phyloP scores from a whole-genome alignment of 2,888 invertebrate species.

The Abrostola triplasia region DNA sequence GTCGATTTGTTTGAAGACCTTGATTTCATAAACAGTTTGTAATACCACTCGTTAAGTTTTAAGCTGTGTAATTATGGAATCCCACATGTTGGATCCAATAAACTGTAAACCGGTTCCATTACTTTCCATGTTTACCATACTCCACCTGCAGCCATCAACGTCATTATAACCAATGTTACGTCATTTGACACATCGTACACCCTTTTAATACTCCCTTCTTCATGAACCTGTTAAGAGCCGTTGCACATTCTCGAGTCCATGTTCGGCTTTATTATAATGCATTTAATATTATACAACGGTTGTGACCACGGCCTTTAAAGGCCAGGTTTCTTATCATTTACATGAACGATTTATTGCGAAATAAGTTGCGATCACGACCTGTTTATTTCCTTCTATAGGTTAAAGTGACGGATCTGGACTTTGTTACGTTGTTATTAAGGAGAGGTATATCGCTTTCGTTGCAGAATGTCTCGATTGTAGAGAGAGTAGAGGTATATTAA shows the following conservation, averaged over 20 bases:
- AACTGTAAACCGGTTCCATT: conserved; percentile 16
- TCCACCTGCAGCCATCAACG: conserved; percentile 11
- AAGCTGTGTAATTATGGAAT: neutral
- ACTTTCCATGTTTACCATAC: conserved; percentile 23
- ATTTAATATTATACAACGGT: conserved; percentile 49
- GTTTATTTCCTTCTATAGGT: conserved; percentile 40
- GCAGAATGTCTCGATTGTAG: too few species aligned
- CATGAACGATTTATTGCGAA: conserved; percentile 61
- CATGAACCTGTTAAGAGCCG: conserved; percentile 22
- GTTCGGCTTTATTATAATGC: conserved; percentile 25
- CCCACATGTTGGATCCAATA: conserved; percentile 6
- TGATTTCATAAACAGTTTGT: neutral
- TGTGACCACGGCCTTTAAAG: conserved; percentile 63
- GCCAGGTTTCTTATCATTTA: conserved; percentile 51
- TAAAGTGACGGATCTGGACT: conserved; percentile 25
- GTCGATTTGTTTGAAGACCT: neutral
- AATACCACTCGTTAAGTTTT: neutral
- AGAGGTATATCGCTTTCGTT: too few species aligned
- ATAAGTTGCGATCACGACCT: conserved; percentile 51
- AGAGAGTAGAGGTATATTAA: too few species aligned
- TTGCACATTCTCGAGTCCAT: conserved; percentile 16
- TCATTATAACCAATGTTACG: conserved; percentile 13
- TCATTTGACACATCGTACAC: conserved; percentile 18
- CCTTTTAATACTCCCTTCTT: conserved; percentile 17
- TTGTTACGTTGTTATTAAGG: conserved; percentile 9